Evolutionary conservation across 2,113 vertebrate genomes (phyloP), one percentile per base, ranked within the genome.

Genomic region (Neotragus moschatus): DNA sequence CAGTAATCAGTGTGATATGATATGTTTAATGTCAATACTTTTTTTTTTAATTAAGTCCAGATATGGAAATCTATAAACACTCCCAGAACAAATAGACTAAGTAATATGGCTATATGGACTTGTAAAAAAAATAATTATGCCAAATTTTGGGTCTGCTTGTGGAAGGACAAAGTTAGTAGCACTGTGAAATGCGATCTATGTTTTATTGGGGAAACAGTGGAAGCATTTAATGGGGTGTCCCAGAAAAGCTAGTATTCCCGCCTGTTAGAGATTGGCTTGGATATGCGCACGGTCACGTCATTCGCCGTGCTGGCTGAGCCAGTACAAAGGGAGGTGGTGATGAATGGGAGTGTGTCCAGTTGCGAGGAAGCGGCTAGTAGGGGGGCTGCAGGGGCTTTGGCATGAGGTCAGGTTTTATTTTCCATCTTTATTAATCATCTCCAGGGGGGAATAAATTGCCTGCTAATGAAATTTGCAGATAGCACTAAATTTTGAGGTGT

Each of bases 391-490:
- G 96, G 89, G 96, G 92, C 53, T 97, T 96, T 98, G 97, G 97
- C 97, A 90, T 16, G 45, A 58, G 97, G 97, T 98, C 97, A 97
- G 91, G 94, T 95, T 97, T 98, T 98, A 96, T 81, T 97, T 95
- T 98, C 84, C 90, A 92, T 98, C 97, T 97, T 98, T 98, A 97
- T 98, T 97, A 96, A 96, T 98, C 97, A 98, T 97, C 97, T 97
- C 97, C 94, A 86, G 95, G 95, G 97, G 97, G 94, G 95, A 95
- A 96, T 97, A 97, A 98, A 97, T 97, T 89, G 95, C 92, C 87
- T 90, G 84, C 85, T 98, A 98, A 98, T 97, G 98, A 98, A 98
- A 98, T 98, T 98, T 98, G 95, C 98, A 98, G 97, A 98, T 84
- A 96, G 92, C 36, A 92, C 84, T 95, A 94, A 90, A 98, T 97